Conservation (phyloP, 2,113 vertebrate genomes). For the Saccopteryx leptura region DNA sequence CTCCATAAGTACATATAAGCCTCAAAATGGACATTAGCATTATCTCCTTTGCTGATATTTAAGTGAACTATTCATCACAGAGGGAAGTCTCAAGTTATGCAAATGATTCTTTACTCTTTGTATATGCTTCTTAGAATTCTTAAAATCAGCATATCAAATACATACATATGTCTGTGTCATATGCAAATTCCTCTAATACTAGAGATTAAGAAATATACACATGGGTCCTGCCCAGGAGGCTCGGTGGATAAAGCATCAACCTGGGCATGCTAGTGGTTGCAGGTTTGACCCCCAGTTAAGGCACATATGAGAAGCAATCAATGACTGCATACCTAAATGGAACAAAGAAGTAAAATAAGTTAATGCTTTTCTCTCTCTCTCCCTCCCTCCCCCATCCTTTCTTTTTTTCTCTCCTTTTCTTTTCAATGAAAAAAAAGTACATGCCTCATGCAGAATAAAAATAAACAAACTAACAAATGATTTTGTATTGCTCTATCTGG, state of each 20-base stretch:
- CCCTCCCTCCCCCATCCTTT: too few relatives aligned
- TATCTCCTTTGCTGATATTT: background rate
- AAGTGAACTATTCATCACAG: background rate
- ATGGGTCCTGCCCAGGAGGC: too few relatives aligned
- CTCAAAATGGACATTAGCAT: background rate
- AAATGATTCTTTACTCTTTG: background rate
- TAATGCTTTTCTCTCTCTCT: too few relatives aligned
- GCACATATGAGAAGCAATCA: too few relatives aligned
- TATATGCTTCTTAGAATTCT: constrained; percentile 10
- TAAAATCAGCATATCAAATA: background rate
- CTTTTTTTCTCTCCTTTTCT: too few relatives aligned
- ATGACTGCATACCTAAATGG: too few relatives aligned
- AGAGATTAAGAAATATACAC: background rate
- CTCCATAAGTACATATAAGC: background rate
- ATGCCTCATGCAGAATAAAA: background rate
- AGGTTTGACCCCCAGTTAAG: too few relatives aligned
- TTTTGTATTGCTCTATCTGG: background rate
- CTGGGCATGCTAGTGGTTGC: too few relatives aligned
- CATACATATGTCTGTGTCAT: background rate
- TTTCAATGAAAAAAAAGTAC: background rate
- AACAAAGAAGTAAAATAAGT: too few relatives aligned
- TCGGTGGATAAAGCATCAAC: too few relatives aligned
- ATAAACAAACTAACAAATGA: background rate
- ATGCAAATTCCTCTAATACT: background rate
- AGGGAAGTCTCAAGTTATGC: background rate